These are phyloP conservation scores for Drosophila gunungcola DNA, from an alignment of 1,140 invertebrate genomes.

Conservation along the genomic window DNA sequence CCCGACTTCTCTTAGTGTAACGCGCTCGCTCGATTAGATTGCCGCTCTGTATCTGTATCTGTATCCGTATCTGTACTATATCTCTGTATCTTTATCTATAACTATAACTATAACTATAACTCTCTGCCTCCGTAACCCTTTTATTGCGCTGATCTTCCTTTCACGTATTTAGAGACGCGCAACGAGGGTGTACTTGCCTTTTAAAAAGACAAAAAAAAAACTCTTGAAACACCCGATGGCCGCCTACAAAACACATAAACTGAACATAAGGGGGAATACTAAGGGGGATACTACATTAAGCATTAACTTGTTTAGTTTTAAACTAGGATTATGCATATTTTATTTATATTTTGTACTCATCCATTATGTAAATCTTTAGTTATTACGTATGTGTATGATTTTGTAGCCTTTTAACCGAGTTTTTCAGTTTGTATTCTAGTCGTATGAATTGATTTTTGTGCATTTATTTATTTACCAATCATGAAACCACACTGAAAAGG, in stretches of 20 bases:
- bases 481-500: background rate
- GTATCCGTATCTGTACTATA: slow-evolving; percentile 33
- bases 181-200: slow-evolving; percentile 53
- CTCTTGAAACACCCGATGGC: slow-evolving; percentile 36
- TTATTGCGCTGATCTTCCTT: slow-evolving; percentile 36
- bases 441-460: slow-evolving; percentile 59
- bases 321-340: slow-evolving; percentile 37
- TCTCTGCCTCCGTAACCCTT: slow-evolving; percentile 33
- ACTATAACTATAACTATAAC: slow-evolving; percentile 23
- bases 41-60: slow-evolving; percentile 27
- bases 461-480: slow-evolving; percentile 67
- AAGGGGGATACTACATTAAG: slow-evolving; percentile 34
- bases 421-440: slow-evolving; percentile 39
- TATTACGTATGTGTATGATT: slow-evolving; percentile 31
- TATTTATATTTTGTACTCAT: slow-evolving; percentile 28
- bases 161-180: slow-evolving; percentile 60
- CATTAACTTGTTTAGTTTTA: slow-evolving; percentile 43
- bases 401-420: slow-evolving; percentile 17
- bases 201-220: background rate
- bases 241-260: slow-evolving; percentile 29
- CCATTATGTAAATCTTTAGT: slow-evolving; percentile 26
- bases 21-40: slow-evolving; percentile 42
- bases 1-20: slow-evolving; percentile 32
- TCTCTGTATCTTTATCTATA: slow-evolving; percentile 24
- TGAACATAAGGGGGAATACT: slow-evolving; percentile 9